Base-by-base conservation (phyloP, 64 coral and sea anemone genomes). In the Porites lutea region DNA sequence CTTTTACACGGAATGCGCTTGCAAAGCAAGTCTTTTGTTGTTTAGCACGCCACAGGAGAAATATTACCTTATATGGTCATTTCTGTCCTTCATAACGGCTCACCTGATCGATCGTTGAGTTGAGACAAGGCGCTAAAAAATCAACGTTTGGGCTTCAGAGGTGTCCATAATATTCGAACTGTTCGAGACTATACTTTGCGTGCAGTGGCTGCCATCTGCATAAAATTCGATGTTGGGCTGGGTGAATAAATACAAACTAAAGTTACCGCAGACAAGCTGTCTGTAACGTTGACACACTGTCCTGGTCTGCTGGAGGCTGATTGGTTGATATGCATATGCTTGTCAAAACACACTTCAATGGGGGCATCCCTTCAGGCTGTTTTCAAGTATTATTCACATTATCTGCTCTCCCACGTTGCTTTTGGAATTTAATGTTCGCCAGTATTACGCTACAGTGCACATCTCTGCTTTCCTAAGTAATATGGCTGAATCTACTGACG, bases 11-110 rank as follows among this genome's bases (percentile, higher is more conserved):
- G 46, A 84, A 84, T 84, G 63, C n/a, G 81, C 81, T 52, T 84
- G 47, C 3, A n/a, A 66, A 51, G 61, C 81, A 84, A 18, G 52
- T 68, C 19, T 19, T 12, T 84, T 84, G 48, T 84, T 11, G 68
- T 21, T 8, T 61, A 52, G 46, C 63, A 48, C 48, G 46, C 5
- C 5, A 6, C 48, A 18, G 12, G 52, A 13, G 2, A 22, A 69
- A 37, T n/a, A 2, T 84, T 84, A 84, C 81, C 81, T 84, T 84
- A 84, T 84, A 68, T 84, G 81, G 81, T 8, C 81, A 84, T 84
- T 84, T 68, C 0, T 21, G 5, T n/a, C 12, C 15, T 6, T 2
- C 37, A 66, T 18, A 84, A 27, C 20, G 2, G 8, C 44, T 51
- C 16, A 9, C 10, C 48, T 23, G 48, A 10, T 51, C 7, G 18